Conservation (phyloP, 2,888 invertebrate genomes). For the Cephus rjabovi region DNA sequence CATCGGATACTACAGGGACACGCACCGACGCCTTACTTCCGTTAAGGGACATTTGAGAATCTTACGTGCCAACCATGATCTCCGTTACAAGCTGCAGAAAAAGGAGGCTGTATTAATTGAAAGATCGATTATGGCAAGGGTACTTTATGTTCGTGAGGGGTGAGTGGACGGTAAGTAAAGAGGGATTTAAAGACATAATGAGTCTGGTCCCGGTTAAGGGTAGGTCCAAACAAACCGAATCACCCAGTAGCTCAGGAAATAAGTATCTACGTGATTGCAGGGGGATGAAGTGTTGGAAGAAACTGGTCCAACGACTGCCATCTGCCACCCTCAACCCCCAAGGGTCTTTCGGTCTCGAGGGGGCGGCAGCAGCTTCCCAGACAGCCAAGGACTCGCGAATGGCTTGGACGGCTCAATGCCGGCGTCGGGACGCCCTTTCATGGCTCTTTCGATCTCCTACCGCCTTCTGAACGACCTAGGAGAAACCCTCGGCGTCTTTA, state of each 20-base stretch:
- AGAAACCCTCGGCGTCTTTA: constrained; percentile 45
- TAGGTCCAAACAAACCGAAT: constrained; percentile 1
- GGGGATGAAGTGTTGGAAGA: constrained; percentile 42
- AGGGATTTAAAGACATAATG: constrained; percentile 2
- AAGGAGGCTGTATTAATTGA: background rate
- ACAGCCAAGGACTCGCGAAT: constrained; percentile 46
- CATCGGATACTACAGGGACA: constrained; percentile 58
- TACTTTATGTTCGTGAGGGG: background rate
- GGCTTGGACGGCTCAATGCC: constrained; percentile 64
- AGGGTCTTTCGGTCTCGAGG: constrained; percentile 47
- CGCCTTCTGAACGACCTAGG: constrained; percentile 19
- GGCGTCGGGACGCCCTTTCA: constrained; percentile 4
- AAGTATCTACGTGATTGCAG: constrained; percentile 24
- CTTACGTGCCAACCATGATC: background rate
- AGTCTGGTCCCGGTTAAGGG: constrained; percentile 7
- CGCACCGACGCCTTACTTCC: constrained; percentile 33
- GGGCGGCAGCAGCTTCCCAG: background rate
- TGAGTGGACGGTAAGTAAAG: background rate
- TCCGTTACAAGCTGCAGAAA: background rate
- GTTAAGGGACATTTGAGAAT: background rate
- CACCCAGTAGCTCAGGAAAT: constrained; percentile 20
- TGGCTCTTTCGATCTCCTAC: constrained; percentile 24
- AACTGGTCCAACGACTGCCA: constrained; percentile 56
- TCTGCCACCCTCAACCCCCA: constrained; percentile 58
- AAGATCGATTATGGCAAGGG: background rate